Base-by-base conservation (phyloP, 35 echinoderm and acorn worm genomes). In the Apostichopus parvimensis region DNA sequence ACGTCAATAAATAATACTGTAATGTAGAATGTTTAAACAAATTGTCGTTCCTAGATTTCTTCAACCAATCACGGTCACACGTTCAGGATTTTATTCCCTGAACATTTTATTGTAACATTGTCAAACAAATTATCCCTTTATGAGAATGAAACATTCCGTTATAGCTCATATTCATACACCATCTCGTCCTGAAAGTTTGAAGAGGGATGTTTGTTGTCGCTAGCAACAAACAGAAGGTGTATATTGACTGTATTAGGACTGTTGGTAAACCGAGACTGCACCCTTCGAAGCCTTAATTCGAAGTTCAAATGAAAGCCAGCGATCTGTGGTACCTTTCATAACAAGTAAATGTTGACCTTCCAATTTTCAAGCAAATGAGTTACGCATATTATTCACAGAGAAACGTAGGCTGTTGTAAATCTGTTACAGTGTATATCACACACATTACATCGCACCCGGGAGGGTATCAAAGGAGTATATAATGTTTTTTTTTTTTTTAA, bases 261-360 rank as follows among this genome's bases (percentile, higher is more conserved):
- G 58, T 58, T 59, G 53, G 81, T 84, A 84, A 84, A 84, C 53
- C 81, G 81, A 84, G 54, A 84, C 55, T 58, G 81, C 81, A 84
- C 81, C 81, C 81, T 84, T 84, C 81, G 10, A 84, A 21, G 81
- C 81, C 7, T 17, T 84, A 84, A 84, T 84, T 84, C 57, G 52
- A 59, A 84, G 81, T 84, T 84, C 81, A 84, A 84, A 84, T 84
- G 81, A 84, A 20, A 17, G 81, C 11, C 81, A 84, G 54, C 54
- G 52, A 57, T 54, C 20, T 84, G 21, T 17, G 9, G 81, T 21
- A 58, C 20, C 57, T 20, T 56, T 56, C 57, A 14, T 22, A 84
- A 58, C 34, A 18, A 45, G 15, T n/a, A 24, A 84, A n/a, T 22
- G 21, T 23, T 84, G 81, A 84, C 81, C 81, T 84, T 84, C 81